A percentile compares a stretch with the other conserved stretches of the same genome.
Conservation (phyloP, 2,113 vertebrate genomes). For the Haliaeetus leucogaster region DNA sequence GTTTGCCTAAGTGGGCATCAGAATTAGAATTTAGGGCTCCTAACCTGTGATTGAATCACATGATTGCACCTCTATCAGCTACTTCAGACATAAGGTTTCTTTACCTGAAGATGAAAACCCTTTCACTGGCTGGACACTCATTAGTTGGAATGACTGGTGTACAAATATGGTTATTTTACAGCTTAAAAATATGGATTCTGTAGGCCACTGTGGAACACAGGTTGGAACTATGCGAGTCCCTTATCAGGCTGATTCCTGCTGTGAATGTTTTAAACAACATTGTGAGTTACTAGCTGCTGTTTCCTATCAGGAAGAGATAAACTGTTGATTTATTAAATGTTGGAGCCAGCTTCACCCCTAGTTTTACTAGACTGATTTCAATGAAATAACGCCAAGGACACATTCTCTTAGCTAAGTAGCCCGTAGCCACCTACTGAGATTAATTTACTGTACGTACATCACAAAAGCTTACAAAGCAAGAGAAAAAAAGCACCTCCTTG, state of each 20-base stretch:
- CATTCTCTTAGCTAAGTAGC: neutral
- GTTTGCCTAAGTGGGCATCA: neutral
- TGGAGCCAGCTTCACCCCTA: neutral
- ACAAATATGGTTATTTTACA: neutral
- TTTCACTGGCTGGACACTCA: neutral
- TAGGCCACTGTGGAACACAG: neutral
- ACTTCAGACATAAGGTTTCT: neutral
- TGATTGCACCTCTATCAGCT: neutral
- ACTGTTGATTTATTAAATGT: neutral
- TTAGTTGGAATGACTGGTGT: neutral
- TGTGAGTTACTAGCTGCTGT: constrained; percentile 28
- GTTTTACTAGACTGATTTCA: neutral
- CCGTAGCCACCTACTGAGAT: neutral
- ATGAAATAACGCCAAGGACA: constrained; percentile 5
- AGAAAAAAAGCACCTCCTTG: neutral
- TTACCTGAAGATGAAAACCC: neutral
- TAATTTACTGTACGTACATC: neutral
- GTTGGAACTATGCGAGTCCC: neutral
- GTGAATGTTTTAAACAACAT: constrained; percentile 3
- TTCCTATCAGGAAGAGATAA: constrained; percentile 61
- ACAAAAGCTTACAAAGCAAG: neutral
- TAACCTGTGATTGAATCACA: neutral
- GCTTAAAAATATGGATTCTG: neutral
- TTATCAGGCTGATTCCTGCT: neutral
- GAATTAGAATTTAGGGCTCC: neutral